A percentile compares a stretch with the other conserved stretches of the same genome.
phyloP scores from a whole-genome alignment of 2,888 invertebrate species.

The Stenurella melanura region DNA sequence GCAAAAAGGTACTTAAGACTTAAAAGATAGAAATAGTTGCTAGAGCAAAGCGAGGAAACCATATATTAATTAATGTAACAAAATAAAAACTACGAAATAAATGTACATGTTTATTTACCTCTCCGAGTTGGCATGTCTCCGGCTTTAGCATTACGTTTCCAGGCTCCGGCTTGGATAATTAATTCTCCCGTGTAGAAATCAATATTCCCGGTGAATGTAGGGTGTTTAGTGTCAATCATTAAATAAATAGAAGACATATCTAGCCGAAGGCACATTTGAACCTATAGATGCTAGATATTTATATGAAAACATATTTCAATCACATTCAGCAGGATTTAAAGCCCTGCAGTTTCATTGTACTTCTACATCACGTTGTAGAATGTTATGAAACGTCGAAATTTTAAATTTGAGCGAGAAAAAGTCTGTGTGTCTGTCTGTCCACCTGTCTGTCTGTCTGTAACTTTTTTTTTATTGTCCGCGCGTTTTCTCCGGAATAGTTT shows the following conservation, averaged over 20 bases:
- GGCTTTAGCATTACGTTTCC: neutral
- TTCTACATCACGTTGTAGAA: too few relatives aligned
- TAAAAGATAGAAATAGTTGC: neutral
- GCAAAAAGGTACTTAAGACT: too few relatives aligned
- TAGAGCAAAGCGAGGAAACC: neutral
- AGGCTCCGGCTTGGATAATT: neutral
- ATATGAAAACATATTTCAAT: neutral
- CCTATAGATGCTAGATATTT: neutral
- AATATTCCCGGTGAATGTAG: neutral
- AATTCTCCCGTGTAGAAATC: neutral
- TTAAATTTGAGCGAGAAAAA: too few relatives aligned
- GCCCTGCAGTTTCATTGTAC: too few relatives aligned
- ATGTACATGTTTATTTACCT: neutral
- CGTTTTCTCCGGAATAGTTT: too few relatives aligned
- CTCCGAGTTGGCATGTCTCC: neutral
- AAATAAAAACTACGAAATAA: neutral
- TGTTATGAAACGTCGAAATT: too few relatives aligned
- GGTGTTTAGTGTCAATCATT: neutral
- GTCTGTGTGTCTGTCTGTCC: too few relatives aligned
- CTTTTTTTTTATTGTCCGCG: too few relatives aligned
- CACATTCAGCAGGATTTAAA: too few relatives aligned
- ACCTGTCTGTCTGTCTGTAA: too few relatives aligned
- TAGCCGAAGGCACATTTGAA: neutral
- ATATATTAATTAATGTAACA: neutral
- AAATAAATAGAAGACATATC: neutral